Conservation (phyloP, 2,888 invertebrate species). For the Cyclophora punctaria region DNA sequence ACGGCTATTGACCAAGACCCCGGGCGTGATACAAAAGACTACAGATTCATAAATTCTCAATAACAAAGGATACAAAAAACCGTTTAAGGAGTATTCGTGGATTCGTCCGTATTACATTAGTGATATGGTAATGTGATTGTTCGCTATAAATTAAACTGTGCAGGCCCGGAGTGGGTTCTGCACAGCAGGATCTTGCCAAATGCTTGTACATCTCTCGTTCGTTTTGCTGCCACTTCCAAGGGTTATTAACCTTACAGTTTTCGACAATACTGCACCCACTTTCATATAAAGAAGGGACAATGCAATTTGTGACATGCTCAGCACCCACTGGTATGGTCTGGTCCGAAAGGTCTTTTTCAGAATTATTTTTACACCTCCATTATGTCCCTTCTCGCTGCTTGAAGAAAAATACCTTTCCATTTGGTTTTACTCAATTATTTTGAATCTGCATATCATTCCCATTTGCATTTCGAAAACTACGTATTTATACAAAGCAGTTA, state of each 20-base stretch:
- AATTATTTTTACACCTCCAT: conserved; percentile 22
- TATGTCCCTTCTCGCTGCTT: conserved; percentile 17
- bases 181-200: conserved; percentile 56
- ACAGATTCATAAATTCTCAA: conserved; percentile 66
- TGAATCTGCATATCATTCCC: conserved; percentile 1
- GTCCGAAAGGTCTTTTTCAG: not conserved
- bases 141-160: conserved; percentile 65
- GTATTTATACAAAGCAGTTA: conserved; percentile 15
- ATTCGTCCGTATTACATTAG: conserved; percentile 67
- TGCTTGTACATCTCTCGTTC: conserved; percentile 42
- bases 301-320: conserved; percentile 22
- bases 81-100: conserved; percentile 66
- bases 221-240: conserved; percentile 24
- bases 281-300: conserved; percentile 27
- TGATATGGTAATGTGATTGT: conserved; percentile 74
- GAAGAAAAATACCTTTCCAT: conserved; percentile 4
- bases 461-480: too few species aligned
- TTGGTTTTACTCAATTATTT: conserved; percentile 9
- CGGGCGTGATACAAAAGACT: conserved; percentile 54
- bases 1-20: conserved; percentile 35
- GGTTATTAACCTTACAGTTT: conserved; percentile 59
- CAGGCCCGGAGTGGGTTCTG: conserved; percentile 39
- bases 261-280: conserved; percentile 46
- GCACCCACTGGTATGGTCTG: conserved; percentile 21
- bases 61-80: conserved; percentile 68